These are phyloP conservation scores for Drosophila falleni DNA, from an alignment of 2,888 invertebrate species.

Conservation along the genomic window DNA sequence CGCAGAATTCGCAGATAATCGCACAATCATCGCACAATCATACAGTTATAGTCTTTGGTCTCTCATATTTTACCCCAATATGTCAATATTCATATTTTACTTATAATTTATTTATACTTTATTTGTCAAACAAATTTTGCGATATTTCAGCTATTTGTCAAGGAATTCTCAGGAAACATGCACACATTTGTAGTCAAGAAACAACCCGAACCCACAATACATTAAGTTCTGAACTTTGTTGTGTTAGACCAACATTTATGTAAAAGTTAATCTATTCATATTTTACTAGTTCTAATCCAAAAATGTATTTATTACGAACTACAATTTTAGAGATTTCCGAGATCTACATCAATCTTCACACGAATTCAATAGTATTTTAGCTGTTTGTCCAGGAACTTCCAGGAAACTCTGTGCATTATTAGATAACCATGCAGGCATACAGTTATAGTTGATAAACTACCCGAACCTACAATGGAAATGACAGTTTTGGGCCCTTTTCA, in stretches of 20 bases:
- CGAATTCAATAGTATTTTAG: not conserved
- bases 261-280: not conserved
- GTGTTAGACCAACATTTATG: not conserved
- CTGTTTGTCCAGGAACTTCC: not conserved
- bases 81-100: too few relatives aligned
- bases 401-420: constrained; percentile 7
- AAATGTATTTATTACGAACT: not conserved
- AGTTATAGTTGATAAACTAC: constrained; percentile 8
- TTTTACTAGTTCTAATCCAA: not conserved
- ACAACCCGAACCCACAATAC: not conserved
- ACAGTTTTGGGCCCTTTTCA: constrained; percentile 6
- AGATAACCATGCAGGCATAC: not conserved
- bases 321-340: not conserved
- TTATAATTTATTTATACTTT: not conserved
- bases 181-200: constrained; percentile 1
- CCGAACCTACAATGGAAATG: not conserved
- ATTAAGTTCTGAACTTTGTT: not conserved
- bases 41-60: not conserved
- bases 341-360: not conserved
- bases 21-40: not conserved
- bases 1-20: not conserved
- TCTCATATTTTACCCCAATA: not conserved
- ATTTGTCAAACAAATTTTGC: not conserved
- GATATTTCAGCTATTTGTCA: not conserved
- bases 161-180: not conserved